Base-by-base conservation (phyloP, 2,888 invertebrate species). In the Trissonchulus latispiculum region DNA sequence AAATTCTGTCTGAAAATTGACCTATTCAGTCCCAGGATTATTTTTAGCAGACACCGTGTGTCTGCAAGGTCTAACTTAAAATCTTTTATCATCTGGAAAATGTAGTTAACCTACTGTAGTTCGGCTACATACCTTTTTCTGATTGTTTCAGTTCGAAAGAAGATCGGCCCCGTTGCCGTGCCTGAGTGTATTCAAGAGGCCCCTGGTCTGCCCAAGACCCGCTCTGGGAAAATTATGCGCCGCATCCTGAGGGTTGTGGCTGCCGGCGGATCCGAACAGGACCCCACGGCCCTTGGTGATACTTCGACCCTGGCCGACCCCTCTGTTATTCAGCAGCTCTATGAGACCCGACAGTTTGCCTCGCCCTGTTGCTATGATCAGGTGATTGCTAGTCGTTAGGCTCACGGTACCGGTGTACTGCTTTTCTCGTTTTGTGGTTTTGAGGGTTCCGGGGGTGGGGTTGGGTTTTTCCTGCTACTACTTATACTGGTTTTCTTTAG, bases 141-240 rank as follows among this genome's bases (percentile, higher is more conserved):
- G n/a, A 23, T 59, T 23, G 15, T 64, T n/a, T 64, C 29, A 86
- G 94, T 97, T 0, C 89, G 97, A 68, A 89, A 78, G 70, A 90
- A 91, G 80, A 97, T 97, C 79, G 97, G 97, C 0, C 91, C 96
- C 0, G 95, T 99, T 84, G 97, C 97, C 0, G 89, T 91, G 79
- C 97, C 97, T 0, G 97, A 97, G 83, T 89, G 90, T 59, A 90
- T 99, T 74, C 97, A 99, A 77, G 89, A 92, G 83, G 95, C 96
- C 0, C 93, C 95, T 0, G 91, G 90, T 0, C 86, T 99, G 76
- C 75, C 76, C 8, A 96, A 97, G 85, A 96, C 96, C 0, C 88
- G 96, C 69, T 96, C 96, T 0, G 99, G 99, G 1, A 99, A 99
- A 86, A 96, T 99, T 75, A 96, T 99, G 93, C 88, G 99, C 75